These are phyloP conservation scores for Pantherophis alleghaniensis DNA, from an alignment of 2,797 vertebrate genomes.

Conservation along the genomic window DNA sequence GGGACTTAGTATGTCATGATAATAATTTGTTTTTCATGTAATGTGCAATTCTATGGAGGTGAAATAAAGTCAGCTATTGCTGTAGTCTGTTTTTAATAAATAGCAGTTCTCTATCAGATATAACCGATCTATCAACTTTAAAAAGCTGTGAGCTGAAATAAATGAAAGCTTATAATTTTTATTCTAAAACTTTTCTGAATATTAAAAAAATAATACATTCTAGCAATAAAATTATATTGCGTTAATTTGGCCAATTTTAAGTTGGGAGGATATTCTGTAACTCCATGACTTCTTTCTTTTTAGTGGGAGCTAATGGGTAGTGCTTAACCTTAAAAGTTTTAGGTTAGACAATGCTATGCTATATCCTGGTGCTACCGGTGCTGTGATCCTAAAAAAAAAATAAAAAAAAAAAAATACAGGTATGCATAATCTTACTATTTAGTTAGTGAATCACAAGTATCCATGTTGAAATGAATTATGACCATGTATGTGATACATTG, in stretches of 20 bases:
- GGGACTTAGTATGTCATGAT: background rate
- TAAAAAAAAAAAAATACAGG: background rate
- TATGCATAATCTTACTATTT: background rate
- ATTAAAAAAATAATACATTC: slow-evolving; percentile 36
- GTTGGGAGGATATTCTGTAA: background rate
- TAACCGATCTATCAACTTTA: fast-evolving
- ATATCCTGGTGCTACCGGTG: background rate
- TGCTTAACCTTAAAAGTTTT: background rate
- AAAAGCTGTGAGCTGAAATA: background rate
- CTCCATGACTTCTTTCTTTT: slow-evolving; percentile 48
- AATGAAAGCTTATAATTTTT: background rate
- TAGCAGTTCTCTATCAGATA: slow-evolving; percentile 18
- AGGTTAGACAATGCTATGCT: background rate
- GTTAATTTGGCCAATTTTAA: slow-evolving; percentile 34
- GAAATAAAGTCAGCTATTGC: background rate
- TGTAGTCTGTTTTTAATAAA: background rate
- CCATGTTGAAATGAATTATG: background rate
- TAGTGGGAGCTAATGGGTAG: slow-evolving; percentile 22
- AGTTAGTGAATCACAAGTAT: background rate
- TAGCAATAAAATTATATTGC: slow-evolving; percentile 28
- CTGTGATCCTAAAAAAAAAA: background rate
- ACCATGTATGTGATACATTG: background rate
- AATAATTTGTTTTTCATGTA: background rate
- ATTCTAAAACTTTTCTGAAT: slow-evolving; percentile 47
- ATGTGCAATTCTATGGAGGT: background rate